Evolutionary conservation across 2,888 invertebrate genomes (phyloP).

Genomic region (Lordiphosa fenestrarum): DNA sequence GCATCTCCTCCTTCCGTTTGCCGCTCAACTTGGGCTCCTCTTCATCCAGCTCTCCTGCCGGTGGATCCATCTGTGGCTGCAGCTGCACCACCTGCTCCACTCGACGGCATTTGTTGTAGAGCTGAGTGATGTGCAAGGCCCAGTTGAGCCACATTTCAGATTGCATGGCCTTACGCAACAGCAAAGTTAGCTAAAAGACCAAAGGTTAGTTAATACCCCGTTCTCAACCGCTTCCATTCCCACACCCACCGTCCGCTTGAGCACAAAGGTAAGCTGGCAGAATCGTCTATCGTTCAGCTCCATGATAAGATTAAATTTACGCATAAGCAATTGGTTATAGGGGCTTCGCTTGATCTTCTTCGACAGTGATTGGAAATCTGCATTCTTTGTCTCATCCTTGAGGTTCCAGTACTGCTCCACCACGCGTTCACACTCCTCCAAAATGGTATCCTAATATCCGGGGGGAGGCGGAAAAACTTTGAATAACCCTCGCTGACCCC

Average conservation of each 20-base stretch:
- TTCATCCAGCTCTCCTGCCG: slow-evolving; percentile 20
- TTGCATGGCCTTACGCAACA: slow-evolving; percentile 73
- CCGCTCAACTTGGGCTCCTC: slow-evolving; percentile 39
- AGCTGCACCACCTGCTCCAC: slow-evolving; percentile 27
- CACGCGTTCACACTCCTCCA: slow-evolving; percentile 76
- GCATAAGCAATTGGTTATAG: slow-evolving; percentile 77
- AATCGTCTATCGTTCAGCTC: slow-evolving; percentile 76
- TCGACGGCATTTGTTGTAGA: slow-evolving; percentile 74
- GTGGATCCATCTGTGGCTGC: slow-evolving; percentile 9
- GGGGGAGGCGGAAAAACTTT: no score
- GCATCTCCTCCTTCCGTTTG: slow-evolving; percentile 58
- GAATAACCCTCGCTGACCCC: not conserved
- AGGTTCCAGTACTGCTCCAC: slow-evolving; percentile 76
- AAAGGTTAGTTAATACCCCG: not conserved
- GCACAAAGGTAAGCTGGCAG: slow-evolving; percentile 77
- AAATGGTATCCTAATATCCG: slow-evolving; percentile 62
- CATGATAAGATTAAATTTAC: slow-evolving; percentile 68
- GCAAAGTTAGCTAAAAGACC: slow-evolving; percentile 57
- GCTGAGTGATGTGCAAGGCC: slow-evolving; percentile 72
- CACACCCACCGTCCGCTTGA: slow-evolving; percentile 74
- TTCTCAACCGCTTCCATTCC: no score
- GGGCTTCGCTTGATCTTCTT: slow-evolving; percentile 79
- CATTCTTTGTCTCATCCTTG: slow-evolving; percentile 72
- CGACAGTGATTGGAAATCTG: slow-evolving; percentile 70
- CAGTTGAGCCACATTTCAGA: slow-evolving; percentile 73